These are phyloP conservation scores for Danio jaintianensis DNA, from an alignment of 2,797 vertebrate species.

Conservation along the genomic window DNA sequence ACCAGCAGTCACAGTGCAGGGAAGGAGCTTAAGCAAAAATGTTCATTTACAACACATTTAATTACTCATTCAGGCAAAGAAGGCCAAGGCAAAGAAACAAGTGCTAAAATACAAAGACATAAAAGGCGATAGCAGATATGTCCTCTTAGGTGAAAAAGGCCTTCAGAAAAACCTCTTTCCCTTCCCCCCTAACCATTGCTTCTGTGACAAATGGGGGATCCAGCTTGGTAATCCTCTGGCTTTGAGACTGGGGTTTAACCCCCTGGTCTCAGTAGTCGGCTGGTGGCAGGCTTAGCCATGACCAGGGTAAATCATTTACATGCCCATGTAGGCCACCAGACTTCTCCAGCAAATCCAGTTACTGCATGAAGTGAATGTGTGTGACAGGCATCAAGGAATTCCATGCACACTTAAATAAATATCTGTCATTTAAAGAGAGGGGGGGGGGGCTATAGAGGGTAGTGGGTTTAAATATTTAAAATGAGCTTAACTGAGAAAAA, in stretches of 20 bases:
- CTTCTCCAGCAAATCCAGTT: slow-evolving; percentile 31
- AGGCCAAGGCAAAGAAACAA: not conserved
- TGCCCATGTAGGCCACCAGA: slow-evolving; percentile 65
- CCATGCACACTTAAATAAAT: slow-evolving; percentile 14
- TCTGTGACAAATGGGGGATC: slow-evolving; percentile 33
- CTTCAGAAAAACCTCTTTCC: not conserved
- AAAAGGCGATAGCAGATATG: slow-evolving; percentile 20
- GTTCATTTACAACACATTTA: not conserved
- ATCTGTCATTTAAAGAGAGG: slow-evolving; percentile 53
- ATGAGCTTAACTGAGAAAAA: not conserved
- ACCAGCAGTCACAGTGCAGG: slow-evolving; percentile 6
- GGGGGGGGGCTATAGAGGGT: not conserved
- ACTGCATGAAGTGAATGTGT: not conserved
- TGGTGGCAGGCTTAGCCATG: slow-evolving; percentile 58
- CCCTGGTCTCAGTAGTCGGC: slow-evolving; percentile 44
- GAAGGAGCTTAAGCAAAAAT: not conserved
- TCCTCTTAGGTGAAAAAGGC: not conserved
- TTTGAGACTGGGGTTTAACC: slow-evolving; percentile 63
- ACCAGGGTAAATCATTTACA: slow-evolving; percentile 74
- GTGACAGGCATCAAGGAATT: not conserved
- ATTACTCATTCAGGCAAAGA: not conserved
- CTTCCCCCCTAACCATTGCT: not conserved
- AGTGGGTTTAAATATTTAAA: not conserved
- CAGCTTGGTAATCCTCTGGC: slow-evolving; percentile 64
- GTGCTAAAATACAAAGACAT: not conserved